Percentiles rank a stretch among this genome's conserved stretches.
Conservation (phyloP, 2,113 vertebrate genomes). For the Seriola quinqueradiata region DNA sequence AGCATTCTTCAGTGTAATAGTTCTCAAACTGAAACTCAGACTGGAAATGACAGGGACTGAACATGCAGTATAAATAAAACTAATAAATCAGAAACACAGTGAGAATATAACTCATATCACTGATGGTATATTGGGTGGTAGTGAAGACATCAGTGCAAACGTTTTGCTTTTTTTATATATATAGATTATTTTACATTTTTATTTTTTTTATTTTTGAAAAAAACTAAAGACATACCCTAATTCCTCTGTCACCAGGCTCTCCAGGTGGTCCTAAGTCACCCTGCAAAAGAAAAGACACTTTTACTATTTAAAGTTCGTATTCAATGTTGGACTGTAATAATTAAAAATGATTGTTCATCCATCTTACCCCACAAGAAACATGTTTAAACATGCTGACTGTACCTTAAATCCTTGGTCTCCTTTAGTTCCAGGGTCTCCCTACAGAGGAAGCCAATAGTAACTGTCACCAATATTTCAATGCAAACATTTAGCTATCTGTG, state of each 20-base stretch:
- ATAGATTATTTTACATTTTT: too few species aligned
- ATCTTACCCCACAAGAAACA: not conserved
- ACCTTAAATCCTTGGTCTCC: constrained; percentile 82
- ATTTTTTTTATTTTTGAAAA: not conserved
- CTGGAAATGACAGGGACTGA: too few species aligned
- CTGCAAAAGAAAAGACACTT: constrained; percentile 69
- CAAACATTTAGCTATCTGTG: not conserved
- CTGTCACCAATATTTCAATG: constrained; percentile 3
- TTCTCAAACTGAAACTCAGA: too few species aligned
- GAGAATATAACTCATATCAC: not conserved
- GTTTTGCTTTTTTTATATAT: not conserved
- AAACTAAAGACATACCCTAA: constrained; percentile 77
- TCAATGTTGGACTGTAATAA: not conserved
- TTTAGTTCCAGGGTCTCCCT: constrained; percentile 82
- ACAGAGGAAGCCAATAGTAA: constrained; percentile 36
- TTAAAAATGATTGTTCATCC: not conserved
- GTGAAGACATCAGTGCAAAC: not conserved
- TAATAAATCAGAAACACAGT: too few species aligned
- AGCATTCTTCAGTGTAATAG: too few species aligned
- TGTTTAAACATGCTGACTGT: constrained; percentile 14
- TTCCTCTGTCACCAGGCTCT: constrained; percentile 87
- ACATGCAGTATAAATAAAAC: too few species aligned
- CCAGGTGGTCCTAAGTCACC: constrained; percentile 87
- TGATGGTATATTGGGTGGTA: too few species aligned
- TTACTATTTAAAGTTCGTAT: not conserved